Conservation (phyloP, 2,888 invertebrate genomes). For the Phortica okadai region DNA sequence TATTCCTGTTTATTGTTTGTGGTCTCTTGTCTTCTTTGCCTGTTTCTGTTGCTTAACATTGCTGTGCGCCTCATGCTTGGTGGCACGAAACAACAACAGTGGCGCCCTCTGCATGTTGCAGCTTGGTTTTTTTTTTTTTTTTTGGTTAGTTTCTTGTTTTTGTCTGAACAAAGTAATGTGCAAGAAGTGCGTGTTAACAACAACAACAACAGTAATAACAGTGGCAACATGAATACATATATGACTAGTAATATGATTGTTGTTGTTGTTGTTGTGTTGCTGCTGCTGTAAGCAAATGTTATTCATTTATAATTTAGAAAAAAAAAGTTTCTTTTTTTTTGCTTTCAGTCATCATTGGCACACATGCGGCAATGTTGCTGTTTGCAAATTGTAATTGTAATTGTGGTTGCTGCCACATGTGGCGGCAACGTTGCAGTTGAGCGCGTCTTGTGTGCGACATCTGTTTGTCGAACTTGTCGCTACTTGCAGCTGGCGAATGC, state of each 20-base stretch:
- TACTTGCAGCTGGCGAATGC: slow-evolving; percentile 11
- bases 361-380: slow-evolving; percentile 32
- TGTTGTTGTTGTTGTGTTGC: slow-evolving; percentile 41
- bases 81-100: slow-evolving; percentile 75
- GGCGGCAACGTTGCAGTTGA: slow-evolving; percentile 23
- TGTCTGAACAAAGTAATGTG: slow-evolving; percentile 57
- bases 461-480: slow-evolving; percentile 11
- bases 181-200: slow-evolving; percentile 29
- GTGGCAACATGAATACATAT: slow-evolving; percentile 46
- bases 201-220: slow-evolving; percentile 22
- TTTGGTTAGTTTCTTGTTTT: neutral
- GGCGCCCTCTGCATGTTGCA: slow-evolving; percentile 72
- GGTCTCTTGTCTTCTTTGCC: slow-evolving; percentile 41
- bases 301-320: neutral
- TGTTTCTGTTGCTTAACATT: slow-evolving; percentile 45
- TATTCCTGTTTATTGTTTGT: slow-evolving; percentile 34
- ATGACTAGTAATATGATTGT: slow-evolving; percentile 51
- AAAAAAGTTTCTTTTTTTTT: slow-evolving; percentile 25
- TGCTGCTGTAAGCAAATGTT: slow-evolving; percentile 36
- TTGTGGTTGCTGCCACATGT: slow-evolving; percentile 48
- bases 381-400: slow-evolving; percentile 57
- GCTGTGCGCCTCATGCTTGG: slow-evolving; percentile 70
- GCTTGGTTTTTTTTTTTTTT: slow-evolving; percentile 34
- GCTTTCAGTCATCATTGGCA: slow-evolving; percentile 40
- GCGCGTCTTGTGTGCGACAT: slow-evolving; percentile 3